Evolutionary conservation across 1,140 invertebrate species (phyloP), one percentile per base, ranked within the genome.

Genomic region (Aphaenogaster floridana): DNA sequence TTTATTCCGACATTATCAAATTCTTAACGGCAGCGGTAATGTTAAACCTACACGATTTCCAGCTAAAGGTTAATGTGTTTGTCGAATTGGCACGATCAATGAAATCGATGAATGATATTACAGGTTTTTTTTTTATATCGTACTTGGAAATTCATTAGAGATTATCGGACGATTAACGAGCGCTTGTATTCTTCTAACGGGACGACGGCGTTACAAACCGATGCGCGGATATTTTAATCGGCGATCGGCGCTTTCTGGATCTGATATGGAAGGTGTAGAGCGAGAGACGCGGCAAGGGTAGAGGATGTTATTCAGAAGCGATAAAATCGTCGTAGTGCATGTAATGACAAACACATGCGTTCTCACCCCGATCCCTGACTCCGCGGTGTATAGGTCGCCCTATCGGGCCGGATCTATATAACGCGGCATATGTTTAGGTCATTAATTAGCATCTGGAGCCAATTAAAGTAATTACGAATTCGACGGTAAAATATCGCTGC

Each of bases 381-480:
- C 42, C 80, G 71, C 36, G 36, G 21, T 11, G 42, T 15, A 61
- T 48, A 78, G 71, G 83, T 91, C 88, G 66, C 87, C 89, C 90
- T 93, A 93, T 94, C 92, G 91, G 57, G n/a, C 39, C 50, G 88
- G 89, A 94, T 94, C 93, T 93, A 92, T 87, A 83, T 64, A 50
- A 71, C 88, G 91, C 91, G 92, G 92, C 94, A 94, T 93, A 94
- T 94, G 94, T 94, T 94, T 91, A 92, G 93, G 89, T 91, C 93
- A 94, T 95, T 93, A 95, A 95, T 95, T 94, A 93, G 91, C 95
- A 95, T 95, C 94, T 95, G 95, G 91, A 92, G 89, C 91, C 92
- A 94, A 95, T 95, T 95, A 94, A 94, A 95, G 87, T 94, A 94
- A 94, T 94, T 91, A 92, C 92, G 86, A 94, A 94, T 95, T 95